A percentile compares a stretch with the other conserved stretches of the same genome.
Evolutionary conservation across 2,888 invertebrate species (phyloP).

Genomic region (Polyommatus iphigenia): DNA sequence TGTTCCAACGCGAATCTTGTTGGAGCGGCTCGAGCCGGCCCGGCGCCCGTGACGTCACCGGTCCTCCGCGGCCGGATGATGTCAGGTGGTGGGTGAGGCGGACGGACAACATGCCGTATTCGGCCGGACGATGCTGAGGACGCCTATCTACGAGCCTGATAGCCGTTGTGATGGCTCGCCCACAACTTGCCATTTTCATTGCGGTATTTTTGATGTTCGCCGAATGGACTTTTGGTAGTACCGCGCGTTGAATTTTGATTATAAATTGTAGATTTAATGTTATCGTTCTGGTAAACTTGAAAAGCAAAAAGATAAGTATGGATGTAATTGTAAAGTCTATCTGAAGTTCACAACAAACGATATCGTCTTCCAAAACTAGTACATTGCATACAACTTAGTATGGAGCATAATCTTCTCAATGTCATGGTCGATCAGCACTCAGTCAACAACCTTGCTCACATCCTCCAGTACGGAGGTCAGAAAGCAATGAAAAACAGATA

Average conservation of each 20-base stretch:
- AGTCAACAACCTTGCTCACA: not conserved
- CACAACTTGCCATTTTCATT: slow-evolving; percentile 49
- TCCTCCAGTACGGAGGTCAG: not conserved
- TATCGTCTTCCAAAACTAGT: not conserved
- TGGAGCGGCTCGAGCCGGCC: slow-evolving; percentile 61
- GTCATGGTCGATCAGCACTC: not conserved
- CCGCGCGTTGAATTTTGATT: not conserved
- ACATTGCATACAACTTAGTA: not conserved
- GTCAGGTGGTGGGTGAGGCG: slow-evolving; percentile 50
- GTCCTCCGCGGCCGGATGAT: slow-evolving; percentile 45
- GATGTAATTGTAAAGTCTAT: not conserved
- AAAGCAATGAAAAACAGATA: not conserved
- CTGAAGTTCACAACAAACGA: not conserved
- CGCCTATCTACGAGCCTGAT: slow-evolving; percentile 58
- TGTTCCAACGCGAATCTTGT: slow-evolving; percentile 58
- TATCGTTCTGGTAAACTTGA: not conserved
- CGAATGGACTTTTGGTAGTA: not conserved
- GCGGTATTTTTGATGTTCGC: not conserved
- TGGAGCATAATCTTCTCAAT: not conserved
- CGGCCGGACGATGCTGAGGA: slow-evolving; percentile 66
- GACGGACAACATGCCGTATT: slow-evolving; percentile 62
- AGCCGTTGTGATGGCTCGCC: slow-evolving; percentile 73
- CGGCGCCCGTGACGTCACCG: slow-evolving; percentile 69
- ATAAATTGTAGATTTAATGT: not conserved
- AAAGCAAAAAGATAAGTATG: not conserved